These are phyloP conservation scores for Platorchestia sp. DNA, from an alignment of 1,140 invertebrate species.

Conservation along the genomic window DNA sequence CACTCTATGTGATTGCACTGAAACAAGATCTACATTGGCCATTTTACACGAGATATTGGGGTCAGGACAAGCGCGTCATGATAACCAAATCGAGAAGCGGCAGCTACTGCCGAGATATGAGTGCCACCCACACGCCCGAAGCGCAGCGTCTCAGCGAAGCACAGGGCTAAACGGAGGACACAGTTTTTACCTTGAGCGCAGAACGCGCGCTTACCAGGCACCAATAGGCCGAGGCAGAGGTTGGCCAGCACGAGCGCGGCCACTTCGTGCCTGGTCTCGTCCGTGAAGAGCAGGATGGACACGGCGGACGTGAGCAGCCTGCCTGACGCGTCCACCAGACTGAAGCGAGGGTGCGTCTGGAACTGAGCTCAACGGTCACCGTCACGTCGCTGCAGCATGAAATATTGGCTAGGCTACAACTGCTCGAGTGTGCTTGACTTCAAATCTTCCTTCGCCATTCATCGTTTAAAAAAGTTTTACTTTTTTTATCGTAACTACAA, in stretches of 20 bases:
- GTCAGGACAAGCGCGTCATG: no score
- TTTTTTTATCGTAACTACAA: no score
- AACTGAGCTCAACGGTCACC: slow-evolving; percentile 53
- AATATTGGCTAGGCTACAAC: no score
- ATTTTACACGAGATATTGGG: no score
- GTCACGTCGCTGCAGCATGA: no score
- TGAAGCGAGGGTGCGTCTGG: slow-evolving; percentile 59
- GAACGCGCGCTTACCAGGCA: slow-evolving; percentile 56
- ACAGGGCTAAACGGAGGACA: neutral
- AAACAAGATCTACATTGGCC: neutral
- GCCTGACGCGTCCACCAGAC: slow-evolving; percentile 60
- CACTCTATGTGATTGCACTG: neutral
- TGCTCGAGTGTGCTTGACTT: no score
- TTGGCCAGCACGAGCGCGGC: slow-evolving; percentile 61
- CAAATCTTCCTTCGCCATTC: no score
- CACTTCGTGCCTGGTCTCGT: slow-evolving; percentile 58
- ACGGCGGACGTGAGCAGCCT: slow-evolving; percentile 60
- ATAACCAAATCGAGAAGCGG: no score
- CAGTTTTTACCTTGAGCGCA: neutral
- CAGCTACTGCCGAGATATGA: no score
- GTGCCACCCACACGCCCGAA: no score
- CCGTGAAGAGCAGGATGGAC: slow-evolving; percentile 60
- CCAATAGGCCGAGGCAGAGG: slow-evolving; percentile 61
- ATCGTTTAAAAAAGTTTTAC: no score
- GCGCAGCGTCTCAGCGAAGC: no score